phyloP scores from a whole-genome alignment of 1,140 invertebrate genomes.

The Aphelinus atriplicis region DNA sequence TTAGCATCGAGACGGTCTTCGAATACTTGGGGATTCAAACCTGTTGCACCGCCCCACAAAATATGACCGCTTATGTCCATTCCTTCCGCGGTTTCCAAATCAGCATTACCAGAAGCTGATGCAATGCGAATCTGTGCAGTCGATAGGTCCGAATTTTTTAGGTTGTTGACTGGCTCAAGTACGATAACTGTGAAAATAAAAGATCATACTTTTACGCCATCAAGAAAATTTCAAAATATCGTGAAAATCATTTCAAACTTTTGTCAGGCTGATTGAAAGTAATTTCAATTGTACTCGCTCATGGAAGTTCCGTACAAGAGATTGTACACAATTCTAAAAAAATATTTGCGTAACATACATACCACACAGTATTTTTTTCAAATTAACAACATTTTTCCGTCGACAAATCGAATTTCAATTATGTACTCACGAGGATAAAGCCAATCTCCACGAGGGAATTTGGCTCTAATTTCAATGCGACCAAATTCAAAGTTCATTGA shows the following conservation, averaged over 20 bases:
- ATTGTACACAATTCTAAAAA: too few relatives aligned
- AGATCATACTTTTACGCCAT: not conserved
- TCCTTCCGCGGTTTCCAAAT: constrained; percentile 34
- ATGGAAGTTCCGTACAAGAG: too few relatives aligned
- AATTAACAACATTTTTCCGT: too few relatives aligned
- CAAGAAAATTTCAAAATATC: not conserved
- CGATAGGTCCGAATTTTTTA: not conserved
- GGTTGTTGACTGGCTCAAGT: constrained; percentile 34
- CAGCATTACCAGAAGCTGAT: constrained; percentile 50
- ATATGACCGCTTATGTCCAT: constrained; percentile 49
- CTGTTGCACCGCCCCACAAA: constrained; percentile 46
- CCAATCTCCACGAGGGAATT: constrained; percentile 76
- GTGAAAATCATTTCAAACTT: too few relatives aligned
- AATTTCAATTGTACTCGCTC: too few relatives aligned
- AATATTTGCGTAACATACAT: too few relatives aligned
- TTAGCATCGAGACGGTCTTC: too few relatives aligned
- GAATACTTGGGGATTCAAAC: too few relatives aligned
- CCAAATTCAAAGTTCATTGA: constrained; percentile 71
- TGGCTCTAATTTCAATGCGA: constrained; percentile 71
- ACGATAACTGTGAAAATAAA: constrained; percentile 30
- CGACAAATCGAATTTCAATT: too few relatives aligned
- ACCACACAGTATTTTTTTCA: too few relatives aligned
- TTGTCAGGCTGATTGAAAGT: too few relatives aligned
- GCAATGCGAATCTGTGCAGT: constrained; percentile 51
- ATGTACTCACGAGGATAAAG: constrained; percentile 69